Percentiles rank a stretch among this genome's conserved stretches.
These are phyloP conservation scores for Gnatocerus cornutus DNA, from an alignment of 2,888 invertebrate genomes.

Conservation along the genomic window DNA sequence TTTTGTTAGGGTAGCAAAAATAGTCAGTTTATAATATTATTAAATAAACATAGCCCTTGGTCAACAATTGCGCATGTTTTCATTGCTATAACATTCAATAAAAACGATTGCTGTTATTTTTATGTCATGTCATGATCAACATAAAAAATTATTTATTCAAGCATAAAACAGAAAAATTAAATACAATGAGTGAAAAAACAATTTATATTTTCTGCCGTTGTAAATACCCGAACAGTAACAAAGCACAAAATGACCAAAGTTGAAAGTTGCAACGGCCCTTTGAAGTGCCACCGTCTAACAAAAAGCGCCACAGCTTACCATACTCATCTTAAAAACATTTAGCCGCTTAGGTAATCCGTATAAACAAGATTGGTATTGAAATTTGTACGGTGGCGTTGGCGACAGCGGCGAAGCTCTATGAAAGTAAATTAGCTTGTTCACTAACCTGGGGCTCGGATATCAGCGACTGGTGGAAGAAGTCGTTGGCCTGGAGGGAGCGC, in stretches of 20 bases:
- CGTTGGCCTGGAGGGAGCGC: constrained; percentile 85
- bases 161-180: too few species aligned
- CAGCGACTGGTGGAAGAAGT: constrained; percentile 85
- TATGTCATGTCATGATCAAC: too few species aligned
- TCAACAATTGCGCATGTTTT: too few species aligned
- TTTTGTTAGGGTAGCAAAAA: too few species aligned
- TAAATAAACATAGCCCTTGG: too few species aligned
- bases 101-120: too few species aligned
- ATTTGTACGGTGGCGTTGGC: constrained; percentile 29
- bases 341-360: constrained; percentile 49
- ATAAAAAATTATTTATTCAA: too few species aligned
- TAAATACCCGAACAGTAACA: too few species aligned
- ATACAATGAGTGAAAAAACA: too few species aligned
- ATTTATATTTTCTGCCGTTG: too few species aligned
- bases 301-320: background rate
- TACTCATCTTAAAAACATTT: constrained; percentile 49
- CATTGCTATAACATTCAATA: too few species aligned
- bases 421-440: constrained; percentile 53
- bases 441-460: constrained; percentile 85
- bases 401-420: constrained; percentile 34
- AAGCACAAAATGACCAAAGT: background rate
- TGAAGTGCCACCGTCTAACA: background rate
- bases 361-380: constrained; percentile 51
- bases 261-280: background rate
- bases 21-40: too few species aligned